A percentile compares a stretch with the other conserved stretches of the same genome.
Evolutionary conservation across 2,888 invertebrate genomes (phyloP).

Genomic region (Bursaphelenchus okinawaensis): DNA sequence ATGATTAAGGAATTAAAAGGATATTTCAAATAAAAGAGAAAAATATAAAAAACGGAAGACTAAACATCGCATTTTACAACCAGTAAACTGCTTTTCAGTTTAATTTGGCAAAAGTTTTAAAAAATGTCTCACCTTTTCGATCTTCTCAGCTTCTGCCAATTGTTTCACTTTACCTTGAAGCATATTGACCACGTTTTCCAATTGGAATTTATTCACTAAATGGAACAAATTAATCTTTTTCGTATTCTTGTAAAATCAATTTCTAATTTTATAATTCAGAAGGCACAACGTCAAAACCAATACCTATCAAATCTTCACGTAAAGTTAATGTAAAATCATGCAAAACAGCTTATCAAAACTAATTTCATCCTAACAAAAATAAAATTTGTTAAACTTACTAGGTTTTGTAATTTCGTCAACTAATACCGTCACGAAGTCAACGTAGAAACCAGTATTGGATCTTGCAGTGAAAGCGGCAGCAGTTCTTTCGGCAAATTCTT

Average conservation of each 20-base stretch:
- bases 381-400: conserved; percentile 5
- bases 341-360: background rate
- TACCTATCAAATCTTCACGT: too few species aligned
- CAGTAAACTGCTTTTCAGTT: background rate
- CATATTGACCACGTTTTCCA: conserved; percentile 6
- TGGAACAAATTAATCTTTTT: background rate
- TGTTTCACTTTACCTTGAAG: conserved; percentile 1
- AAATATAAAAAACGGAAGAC: conserved; percentile 6
- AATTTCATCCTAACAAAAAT: background rate
- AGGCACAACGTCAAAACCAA: too few species aligned
- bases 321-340: too few species aligned
- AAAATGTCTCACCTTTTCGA: conserved; percentile 3
- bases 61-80: background rate
- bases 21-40: background rate
- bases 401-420: conserved; percentile 15
- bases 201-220: conserved; percentile 23
- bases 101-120: background rate
- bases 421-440: conserved; percentile 11
- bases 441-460: background rate
- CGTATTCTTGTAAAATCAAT: too few species aligned
- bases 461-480: conserved; percentile 13
- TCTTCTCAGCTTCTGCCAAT: background rate
- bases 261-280: too few species aligned
- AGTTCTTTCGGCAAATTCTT: conserved; percentile 15
- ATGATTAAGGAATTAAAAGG: background rate